These are phyloP conservation scores for Trichonephila clavipes DNA, from an alignment of 1,140 invertebrate genomes.

Conservation along the genomic window DNA sequence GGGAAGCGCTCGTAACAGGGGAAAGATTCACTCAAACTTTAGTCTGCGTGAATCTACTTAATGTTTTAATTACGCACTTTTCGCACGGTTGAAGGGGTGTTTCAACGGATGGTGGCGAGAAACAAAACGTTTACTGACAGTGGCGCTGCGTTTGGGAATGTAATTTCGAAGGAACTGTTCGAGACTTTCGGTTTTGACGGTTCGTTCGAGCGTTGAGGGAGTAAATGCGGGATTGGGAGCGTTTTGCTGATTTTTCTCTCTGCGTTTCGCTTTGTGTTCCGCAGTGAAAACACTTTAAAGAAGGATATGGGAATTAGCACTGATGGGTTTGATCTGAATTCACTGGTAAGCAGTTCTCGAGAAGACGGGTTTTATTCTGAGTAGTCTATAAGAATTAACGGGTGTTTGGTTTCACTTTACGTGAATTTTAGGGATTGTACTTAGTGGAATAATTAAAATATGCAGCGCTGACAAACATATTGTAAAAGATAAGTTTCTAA, in stretches of 20 bases:
- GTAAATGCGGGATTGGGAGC: neutral
- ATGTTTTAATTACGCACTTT: conserved; percentile 5
- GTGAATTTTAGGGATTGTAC: too few relatives aligned
- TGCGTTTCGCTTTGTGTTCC: too few relatives aligned
- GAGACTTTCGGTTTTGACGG: neutral
- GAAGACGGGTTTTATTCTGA: too few relatives aligned
- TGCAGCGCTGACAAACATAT: too few relatives aligned
- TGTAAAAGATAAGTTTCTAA: too few relatives aligned
- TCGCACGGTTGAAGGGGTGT: neutral
- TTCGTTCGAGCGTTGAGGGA: neutral
- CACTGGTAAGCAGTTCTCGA: too few relatives aligned
- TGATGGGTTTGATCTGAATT: too few relatives aligned
- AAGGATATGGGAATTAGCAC: too few relatives aligned
- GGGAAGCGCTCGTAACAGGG: neutral
- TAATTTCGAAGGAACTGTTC: neutral
- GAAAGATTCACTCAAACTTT: neutral
- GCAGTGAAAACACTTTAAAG: too few relatives aligned
- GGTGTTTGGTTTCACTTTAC: too few relatives aligned
- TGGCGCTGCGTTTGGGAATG: neutral
- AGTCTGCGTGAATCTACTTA: neutral
- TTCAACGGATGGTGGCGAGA: neutral
- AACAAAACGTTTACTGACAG: conserved; percentile 3
- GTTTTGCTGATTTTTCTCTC: neutral
- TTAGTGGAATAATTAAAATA: too few relatives aligned
- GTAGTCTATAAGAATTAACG: too few relatives aligned